phyloP scores from a whole-genome alignment of 2,113 vertebrate species.

The Xenopus borealis region DNA sequence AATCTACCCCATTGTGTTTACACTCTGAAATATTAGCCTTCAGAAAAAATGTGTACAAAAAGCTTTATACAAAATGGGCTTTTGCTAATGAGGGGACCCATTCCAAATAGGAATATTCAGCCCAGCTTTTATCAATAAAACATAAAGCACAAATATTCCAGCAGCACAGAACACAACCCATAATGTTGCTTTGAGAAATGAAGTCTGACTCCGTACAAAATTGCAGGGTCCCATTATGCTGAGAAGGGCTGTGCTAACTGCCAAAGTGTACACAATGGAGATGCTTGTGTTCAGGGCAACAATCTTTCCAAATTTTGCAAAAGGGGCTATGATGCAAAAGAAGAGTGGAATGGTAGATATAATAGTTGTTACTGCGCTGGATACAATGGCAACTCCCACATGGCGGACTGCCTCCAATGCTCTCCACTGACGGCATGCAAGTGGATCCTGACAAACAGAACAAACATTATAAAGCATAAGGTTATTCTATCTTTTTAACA shows the following conservation, averaged over 20 bases:
- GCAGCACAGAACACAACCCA: conserved; percentile 63
- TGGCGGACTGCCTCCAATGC: conserved; percentile 82
- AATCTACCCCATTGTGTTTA: no score
- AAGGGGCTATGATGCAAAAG: conserved; percentile 97
- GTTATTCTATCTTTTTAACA: no score
- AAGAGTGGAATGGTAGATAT: conserved; percentile 91
- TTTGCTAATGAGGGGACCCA: conserved; percentile 59
- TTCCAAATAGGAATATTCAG: conserved; percentile 65
- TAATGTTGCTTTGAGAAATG: conserved; percentile 82
- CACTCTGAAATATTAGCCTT: no score
- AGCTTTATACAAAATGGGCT: no score
- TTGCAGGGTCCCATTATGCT: conserved; percentile 77
- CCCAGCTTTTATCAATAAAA: conserved; percentile 66
- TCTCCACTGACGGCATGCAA: conserved; percentile 72
- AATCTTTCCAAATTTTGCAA: conserved; percentile 95
- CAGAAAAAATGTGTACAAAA: no score
- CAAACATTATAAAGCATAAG: no score
- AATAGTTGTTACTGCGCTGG: conserved; percentile 87
- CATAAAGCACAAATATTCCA: conserved; percentile 70
- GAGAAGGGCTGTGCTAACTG: conserved; percentile 84
- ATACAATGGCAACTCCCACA: conserved; percentile 91
- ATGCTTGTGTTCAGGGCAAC: conserved; percentile 90
- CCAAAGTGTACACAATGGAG: conserved; percentile 89
- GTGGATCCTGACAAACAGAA: conserved; percentile 64
- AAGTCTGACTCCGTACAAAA: conserved; percentile 80